These are phyloP conservation scores for Siniperca undulata DNA, from an alignment of 2,797 vertebrate genomes.

Conservation along the genomic window DNA sequence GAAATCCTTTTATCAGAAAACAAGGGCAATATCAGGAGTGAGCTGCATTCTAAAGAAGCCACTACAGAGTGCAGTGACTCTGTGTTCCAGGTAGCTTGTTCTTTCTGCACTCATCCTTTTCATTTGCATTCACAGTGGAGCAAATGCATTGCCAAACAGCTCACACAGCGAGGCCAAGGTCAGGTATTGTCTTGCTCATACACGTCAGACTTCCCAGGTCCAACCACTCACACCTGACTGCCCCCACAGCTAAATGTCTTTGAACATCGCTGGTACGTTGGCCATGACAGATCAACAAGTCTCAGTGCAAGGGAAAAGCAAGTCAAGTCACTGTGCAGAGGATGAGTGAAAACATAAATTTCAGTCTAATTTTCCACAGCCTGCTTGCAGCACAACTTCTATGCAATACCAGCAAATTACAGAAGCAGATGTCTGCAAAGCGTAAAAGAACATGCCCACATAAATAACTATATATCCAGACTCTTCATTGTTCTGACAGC, in stretches of 20 bases:
- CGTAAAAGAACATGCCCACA: constrained; percentile 8
- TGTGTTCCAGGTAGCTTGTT: constrained; percentile 58
- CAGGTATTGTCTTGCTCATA: constrained; percentile 76
- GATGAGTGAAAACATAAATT: constrained; percentile 42
- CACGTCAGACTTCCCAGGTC: constrained; percentile 69
- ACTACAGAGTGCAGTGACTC: constrained; percentile 43
- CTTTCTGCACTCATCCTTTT: constrained; percentile 45
- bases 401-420: constrained; percentile 38
- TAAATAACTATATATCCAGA: constrained; percentile 37
- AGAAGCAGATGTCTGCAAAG: constrained; percentile 39
- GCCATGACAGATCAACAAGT: constrained; percentile 68
- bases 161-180: constrained; percentile 76
- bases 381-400: constrained; percentile 22
- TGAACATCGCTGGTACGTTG: constrained; percentile 57
- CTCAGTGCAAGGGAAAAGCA: constrained; percentile 35
- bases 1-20: constrained; percentile 68
- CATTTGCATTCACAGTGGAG: constrained; percentile 76
- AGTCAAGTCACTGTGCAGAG: constrained; percentile 22
- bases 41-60: constrained; percentile 61
- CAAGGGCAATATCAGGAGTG: constrained; percentile 45
- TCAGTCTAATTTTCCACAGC: constrained; percentile 29
- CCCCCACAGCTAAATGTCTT: constrained; percentile 66
- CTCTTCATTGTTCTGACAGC: constrained; percentile 53
- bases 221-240: constrained; percentile 65
- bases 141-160: constrained; percentile 54